A percentile compares a stretch with the other conserved stretches of the same genome.
Evolutionary conservation across 2,888 invertebrate species (phyloP).

Genomic region (Dicycla oo): DNA sequence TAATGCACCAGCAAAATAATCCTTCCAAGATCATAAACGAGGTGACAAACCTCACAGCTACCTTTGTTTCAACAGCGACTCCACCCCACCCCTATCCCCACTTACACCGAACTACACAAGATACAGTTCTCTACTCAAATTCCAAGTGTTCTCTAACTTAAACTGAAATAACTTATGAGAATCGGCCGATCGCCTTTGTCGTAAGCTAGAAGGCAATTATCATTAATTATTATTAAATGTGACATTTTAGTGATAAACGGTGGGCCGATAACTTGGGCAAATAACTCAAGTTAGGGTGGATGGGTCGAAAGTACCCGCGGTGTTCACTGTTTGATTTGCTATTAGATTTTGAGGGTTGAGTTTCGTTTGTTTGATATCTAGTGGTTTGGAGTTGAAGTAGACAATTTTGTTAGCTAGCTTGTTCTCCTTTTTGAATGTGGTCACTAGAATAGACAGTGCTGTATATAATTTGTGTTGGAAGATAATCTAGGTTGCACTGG

Average conservation of each 20-base stretch:
- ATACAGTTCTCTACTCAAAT: constrained; percentile 89
- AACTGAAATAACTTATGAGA: constrained; percentile 89
- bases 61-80: constrained; percentile 22
- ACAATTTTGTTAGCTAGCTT: not conserved
- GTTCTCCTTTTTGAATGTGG: not conserved
- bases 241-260: constrained; percentile 88
- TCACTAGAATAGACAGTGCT: not conserved
- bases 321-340: constrained; percentile 78
- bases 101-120: constrained; percentile 84
- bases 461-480: not conserved
- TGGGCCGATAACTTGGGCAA: constrained; percentile 88
- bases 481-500: too few relatives aligned
- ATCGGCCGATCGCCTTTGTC: constrained; percentile 89
- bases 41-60: not conserved
- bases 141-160: constrained; percentile 86
- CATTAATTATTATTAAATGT: constrained; percentile 91
- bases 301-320: constrained; percentile 68
- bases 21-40: not conserved
- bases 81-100: constrained; percentile 55
- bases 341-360: constrained; percentile 69
- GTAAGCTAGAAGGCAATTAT: constrained; percentile 90
- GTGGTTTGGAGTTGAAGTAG: constrained; percentile 10
- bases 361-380: constrained; percentile 63
- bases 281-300: constrained; percentile 83
- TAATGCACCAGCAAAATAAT: not conserved